Base-by-base conservation (phyloP, 30 jellyfish, hydroid and myxozoan species). In the Morbakka virulenta region DNA sequence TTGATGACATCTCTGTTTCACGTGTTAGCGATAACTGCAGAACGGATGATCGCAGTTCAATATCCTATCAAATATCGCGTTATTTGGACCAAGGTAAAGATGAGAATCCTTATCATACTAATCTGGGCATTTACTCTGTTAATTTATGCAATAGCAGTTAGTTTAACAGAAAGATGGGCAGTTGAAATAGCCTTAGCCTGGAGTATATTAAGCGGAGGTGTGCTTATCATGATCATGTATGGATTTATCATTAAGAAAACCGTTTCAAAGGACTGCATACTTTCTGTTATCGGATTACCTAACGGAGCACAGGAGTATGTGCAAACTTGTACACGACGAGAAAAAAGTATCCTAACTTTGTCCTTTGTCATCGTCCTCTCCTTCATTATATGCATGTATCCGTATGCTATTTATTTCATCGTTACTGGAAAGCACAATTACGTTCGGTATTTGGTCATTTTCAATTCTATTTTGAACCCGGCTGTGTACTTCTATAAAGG, bases 301-400 rank as follows among this genome's bases (percentile, higher is more conserved):
- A 81, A 86, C 64, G 93, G 93, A 64, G 72, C 70, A 34, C 74
- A 73, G 47, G 93, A 81, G 65, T 73, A 69, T 28, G 81, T 81
- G 2, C 62, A 80, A n/a, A 86, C 93, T 76, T 81, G 93, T 30
- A 81, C 85, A 61, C 85, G 81, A 57, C 80, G 93, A 33, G 93
- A 81, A 49, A 81, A 81, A 76, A 68, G 85, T 26, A 81, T 81
- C 35, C 68, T 81, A 2, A 14, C 62, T 63, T 65, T 79, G 68
- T 81, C 93, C 14, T 76, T 72, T 4, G 57, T 73, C 35, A 81
- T 81, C 52, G 93, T 81, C 65, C 32, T 73, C 25, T 81, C 85
- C 0, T 81, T 81, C 82, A 13, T 81, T 66, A 50, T 63, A 3
- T 81, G 93, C 73, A 69, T 79, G 29, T 69, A 69, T 22, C 93